A percentile compares a stretch with the other conserved stretches of the same genome.
Evolutionary conservation across 1,140 invertebrate genomes (phyloP).

Genomic region (Drosophila auraria): DNA sequence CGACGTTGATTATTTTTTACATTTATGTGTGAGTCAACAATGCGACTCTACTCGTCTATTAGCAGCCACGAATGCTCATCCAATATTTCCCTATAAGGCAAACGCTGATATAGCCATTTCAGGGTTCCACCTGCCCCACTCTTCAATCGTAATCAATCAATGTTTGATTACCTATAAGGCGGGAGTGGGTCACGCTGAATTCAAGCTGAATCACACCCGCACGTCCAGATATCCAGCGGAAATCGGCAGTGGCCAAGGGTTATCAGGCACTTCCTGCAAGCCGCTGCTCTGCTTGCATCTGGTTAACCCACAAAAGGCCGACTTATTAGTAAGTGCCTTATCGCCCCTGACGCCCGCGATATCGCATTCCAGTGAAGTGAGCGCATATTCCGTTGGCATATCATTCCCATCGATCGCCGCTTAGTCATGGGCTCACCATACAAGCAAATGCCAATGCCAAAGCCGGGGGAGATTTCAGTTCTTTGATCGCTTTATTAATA

Average conservation of each 20-base stretch:
- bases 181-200: conserved; percentile 26
- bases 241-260: conserved; percentile 14
- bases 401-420: background rate
- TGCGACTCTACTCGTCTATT: conserved; percentile 32
- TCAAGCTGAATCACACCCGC: conserved; percentile 32
- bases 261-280: conserved; percentile 45
- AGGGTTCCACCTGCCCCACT: conserved; percentile 6
- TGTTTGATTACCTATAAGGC: conserved; percentile 23
- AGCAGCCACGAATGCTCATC: conserved; percentile 10
- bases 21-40: conserved; percentile 45
- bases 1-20: conserved; percentile 32
- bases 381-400: conserved; percentile 19
- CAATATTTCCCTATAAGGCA: conserved; percentile 47
- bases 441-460: background rate
- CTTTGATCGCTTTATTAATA: conserved; percentile 71
- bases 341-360: conserved; percentile 31
- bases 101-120: conserved; percentile 10
- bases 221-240: conserved; percentile 16
- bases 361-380: conserved; percentile 34
- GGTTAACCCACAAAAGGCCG: conserved; percentile 10
- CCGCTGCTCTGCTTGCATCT: conserved; percentile 1
- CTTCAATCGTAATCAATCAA: conserved; percentile 40
- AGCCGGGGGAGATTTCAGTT: conserved; percentile 58
- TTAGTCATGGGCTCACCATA: conserved; percentile 32
- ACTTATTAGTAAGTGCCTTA: conserved; percentile 42